Base-by-base conservation (phyloP, 1,140 invertebrate species). In the Planococcus citri region DNA sequence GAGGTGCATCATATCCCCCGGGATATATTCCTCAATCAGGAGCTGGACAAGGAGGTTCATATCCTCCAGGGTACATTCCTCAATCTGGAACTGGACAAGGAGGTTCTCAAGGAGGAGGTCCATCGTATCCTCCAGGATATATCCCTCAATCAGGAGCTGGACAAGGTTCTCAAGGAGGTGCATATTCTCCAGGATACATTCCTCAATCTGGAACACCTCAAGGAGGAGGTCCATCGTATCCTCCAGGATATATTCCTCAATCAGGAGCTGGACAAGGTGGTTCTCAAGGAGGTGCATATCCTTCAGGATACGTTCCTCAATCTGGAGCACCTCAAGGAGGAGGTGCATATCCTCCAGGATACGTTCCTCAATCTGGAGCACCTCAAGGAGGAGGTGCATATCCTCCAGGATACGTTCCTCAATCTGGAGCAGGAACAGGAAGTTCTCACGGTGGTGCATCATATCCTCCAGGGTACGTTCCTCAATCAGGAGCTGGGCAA, bases 51-150 rank as follows among this genome's bases (percentile, higher is more conserved):
- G 58, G 33, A 14, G 20, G 57, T 67, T n/a, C 51, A 4, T 33
- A 70, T 4, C 58, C n/a, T 25, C 21, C 17, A 67, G 21, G 61
- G 20, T 27, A 24, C 3, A 24, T n/a, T 61, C 24, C 58, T 8
- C 58, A 17, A 27, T 1, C n/a, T 22, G 67, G 67, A 1, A 27
- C 27, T n/a, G 24, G 24, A 8, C 57, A 6, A 41, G 70, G 25
- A 14, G 67, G 6, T 6, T 8, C 27, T 10, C 21, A 22, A 25
- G 61, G 29, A 33, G 29, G 29, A 6, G 27, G 38, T 21, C 1
- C 70, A 71, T 20, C 58, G 3, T 41, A 71, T 20, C 61, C 24
- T 4, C 61, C 3, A 67, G 61, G 61, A 24, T 27, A 67, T 24
- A 24, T 4, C 22, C 27, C 61, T 3, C 21, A 3, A 37, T 1